phyloP scores from a whole-genome alignment of 2,888 invertebrate species.

The Sminthurides aquaticus region DNA sequence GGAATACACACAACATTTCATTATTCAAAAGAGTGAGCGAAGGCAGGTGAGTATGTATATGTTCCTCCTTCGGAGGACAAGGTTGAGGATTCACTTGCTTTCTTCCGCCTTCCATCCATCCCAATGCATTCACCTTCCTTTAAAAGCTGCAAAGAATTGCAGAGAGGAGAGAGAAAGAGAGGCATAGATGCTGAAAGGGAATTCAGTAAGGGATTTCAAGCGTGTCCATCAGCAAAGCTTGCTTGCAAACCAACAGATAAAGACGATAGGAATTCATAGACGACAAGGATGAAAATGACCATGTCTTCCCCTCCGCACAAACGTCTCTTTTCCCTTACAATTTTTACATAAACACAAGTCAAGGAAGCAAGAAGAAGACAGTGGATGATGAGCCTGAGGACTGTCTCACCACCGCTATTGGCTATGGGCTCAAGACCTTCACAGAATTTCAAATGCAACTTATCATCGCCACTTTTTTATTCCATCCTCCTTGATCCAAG shows the following conservation, averaged over 20 bases:
- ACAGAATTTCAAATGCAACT: no score
- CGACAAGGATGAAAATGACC: background rate
- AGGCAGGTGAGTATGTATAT: background rate
- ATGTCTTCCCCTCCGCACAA: background rate
- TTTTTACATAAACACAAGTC: no score
- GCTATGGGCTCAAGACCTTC: no score
- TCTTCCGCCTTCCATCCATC: no score
- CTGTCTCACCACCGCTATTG: no score
- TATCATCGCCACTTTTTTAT: no score
- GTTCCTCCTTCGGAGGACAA: background rate
- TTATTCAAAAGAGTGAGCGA: background rate
- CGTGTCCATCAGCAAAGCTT: background rate
- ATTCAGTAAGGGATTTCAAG: background rate
- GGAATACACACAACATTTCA: background rate
- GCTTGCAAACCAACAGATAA: background rate
- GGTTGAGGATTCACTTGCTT: no score
- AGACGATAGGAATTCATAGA: background rate
- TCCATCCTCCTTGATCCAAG: no score
- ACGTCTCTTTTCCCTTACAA: background rate
- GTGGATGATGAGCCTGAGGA: no score
- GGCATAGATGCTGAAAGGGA: background rate
- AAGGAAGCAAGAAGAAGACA: no score
- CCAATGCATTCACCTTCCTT: background rate
- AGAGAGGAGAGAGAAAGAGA: no score
- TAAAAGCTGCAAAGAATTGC: background rate